phyloP scores from a whole-genome alignment of 2,888 invertebrate genomes.

The Monopis laevigella region DNA sequence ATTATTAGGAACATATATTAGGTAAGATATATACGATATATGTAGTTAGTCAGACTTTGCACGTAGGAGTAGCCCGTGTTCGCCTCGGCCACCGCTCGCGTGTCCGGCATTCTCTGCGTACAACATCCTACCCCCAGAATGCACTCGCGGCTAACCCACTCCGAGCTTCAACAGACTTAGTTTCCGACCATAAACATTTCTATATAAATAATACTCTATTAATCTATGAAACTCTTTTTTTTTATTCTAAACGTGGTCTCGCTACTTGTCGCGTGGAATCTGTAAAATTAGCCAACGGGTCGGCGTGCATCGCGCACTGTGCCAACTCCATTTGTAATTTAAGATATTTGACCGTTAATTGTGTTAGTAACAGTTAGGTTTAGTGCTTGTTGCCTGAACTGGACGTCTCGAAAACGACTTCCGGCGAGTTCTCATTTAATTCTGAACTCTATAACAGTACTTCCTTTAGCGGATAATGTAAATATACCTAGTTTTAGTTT shows the following conservation, averaged over 20 bases:
- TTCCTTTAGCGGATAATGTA: slow-evolving; percentile 40
- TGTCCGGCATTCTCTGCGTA: slow-evolving; percentile 50
- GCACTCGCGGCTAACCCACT: slow-evolving; percentile 26
- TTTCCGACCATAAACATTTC: no score
- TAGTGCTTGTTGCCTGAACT: slow-evolving; percentile 57
- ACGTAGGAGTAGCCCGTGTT: slow-evolving; percentile 29
- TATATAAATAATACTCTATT: no score
- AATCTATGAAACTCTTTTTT: no score
- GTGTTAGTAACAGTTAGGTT: slow-evolving; percentile 53
- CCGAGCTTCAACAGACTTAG: slow-evolving; percentile 32
- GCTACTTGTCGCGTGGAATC: slow-evolving; percentile 38
- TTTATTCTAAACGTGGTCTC: slow-evolving; percentile 21
- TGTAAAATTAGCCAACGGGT: slow-evolving; percentile 52
- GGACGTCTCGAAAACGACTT: slow-evolving; percentile 28
- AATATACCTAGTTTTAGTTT: slow-evolving; percentile 37
- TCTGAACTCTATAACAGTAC: slow-evolving; percentile 14
- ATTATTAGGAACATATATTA: no score
- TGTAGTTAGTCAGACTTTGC: no score
- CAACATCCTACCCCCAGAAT: slow-evolving; percentile 55
- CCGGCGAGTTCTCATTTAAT: slow-evolving; percentile 4
- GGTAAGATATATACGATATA: no score
- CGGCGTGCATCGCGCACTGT: slow-evolving; percentile 46
- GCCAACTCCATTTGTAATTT: slow-evolving; percentile 58
- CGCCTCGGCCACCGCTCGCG: slow-evolving; percentile 32
- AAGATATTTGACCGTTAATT: slow-evolving; percentile 58